A percentile compares a stretch with the other conserved stretches of the same genome.
These are phyloP conservation scores for Diaperis boleti DNA, from an alignment of 2,888 invertebrate species.

Conservation along the genomic window DNA sequence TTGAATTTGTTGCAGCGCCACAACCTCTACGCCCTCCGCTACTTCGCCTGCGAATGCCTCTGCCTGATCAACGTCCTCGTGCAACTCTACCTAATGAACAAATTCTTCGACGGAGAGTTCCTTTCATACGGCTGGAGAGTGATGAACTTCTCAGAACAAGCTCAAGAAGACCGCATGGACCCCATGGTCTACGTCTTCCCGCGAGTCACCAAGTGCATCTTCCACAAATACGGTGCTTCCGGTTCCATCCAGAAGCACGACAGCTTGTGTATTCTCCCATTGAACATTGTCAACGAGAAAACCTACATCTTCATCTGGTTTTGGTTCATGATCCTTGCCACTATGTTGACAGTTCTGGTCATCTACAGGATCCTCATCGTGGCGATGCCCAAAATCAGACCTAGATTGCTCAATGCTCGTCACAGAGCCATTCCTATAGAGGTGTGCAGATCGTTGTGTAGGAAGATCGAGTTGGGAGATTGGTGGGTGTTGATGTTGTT, in stretches of 20 bases:
- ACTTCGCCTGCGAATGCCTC: slow-evolving; percentile 87
- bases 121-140: slow-evolving; percentile 87
- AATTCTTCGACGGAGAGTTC: slow-evolving; percentile 92
- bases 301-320: slow-evolving; percentile 95
- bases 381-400: slow-evolving; percentile 79
- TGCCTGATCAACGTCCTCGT: slow-evolving; percentile 86
- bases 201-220: slow-evolving; percentile 88
- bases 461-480: slow-evolving; percentile 86
- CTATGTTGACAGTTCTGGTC: slow-evolving; percentile 75
- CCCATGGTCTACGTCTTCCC: slow-evolving; percentile 95
- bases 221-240: slow-evolving; percentile 89
- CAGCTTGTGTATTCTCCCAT: slow-evolving; percentile 85
- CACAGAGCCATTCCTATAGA: slow-evolving; percentile 82
- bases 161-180: slow-evolving; percentile 86
- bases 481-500: slow-evolving; percentile 94
- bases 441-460: slow-evolving; percentile 79
- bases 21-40: slow-evolving; percentile 86
- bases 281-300: slow-evolving; percentile 94
- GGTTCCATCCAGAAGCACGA: slow-evolving; percentile 87
- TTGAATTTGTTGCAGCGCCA: slow-evolving; percentile 80
- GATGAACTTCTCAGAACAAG: slow-evolving; percentile 81
- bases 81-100: slow-evolving; percentile 92
- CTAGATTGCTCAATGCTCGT: slow-evolving; percentile 83
- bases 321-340: slow-evolving; percentile 87
- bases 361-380: slow-evolving; percentile 77